Evolutionary conservation across 2,888 invertebrate species (phyloP).

Genomic region (Xylota segnis): DNA sequence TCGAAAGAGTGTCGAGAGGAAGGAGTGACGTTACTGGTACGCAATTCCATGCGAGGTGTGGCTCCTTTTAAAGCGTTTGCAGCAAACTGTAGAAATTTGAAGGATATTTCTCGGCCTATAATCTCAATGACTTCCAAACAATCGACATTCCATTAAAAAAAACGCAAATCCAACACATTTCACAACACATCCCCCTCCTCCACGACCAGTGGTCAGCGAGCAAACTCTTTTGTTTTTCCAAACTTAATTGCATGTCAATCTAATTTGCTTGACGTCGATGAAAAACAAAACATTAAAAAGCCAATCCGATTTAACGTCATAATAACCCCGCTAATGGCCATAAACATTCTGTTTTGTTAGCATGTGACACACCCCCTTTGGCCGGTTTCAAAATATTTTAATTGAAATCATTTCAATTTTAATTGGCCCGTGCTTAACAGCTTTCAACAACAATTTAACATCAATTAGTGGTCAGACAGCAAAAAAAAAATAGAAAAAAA

Average conservation of each 20-base stretch:
- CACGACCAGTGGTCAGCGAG: background rate
- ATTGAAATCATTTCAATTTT: constrained; percentile 51
- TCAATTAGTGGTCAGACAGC: constrained; percentile 27
- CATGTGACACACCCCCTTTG: constrained; percentile 21
- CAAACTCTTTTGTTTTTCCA: constrained; percentile 5
- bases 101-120: background rate
- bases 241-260: constrained; percentile 40
- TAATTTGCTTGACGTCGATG: background rate
- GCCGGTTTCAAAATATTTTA: background rate
- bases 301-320: constrained; percentile 37
- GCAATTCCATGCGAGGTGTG: too few species aligned
- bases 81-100: too few species aligned
- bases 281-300: constrained; percentile 18
- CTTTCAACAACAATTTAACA: constrained; percentile 30
- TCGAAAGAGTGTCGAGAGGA: too few species aligned
- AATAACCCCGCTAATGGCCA: constrained; percentile 36
- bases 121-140: background rate
- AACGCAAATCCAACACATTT: background rate
- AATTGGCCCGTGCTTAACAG: constrained; percentile 41
- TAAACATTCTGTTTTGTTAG: background rate
- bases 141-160: background rate
- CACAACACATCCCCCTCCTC: background rate
- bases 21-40: too few species aligned
- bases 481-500: constrained; percentile 10
- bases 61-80: too few species aligned